Evolutionary conservation across 2,888 invertebrate genomes (phyloP), one percentile per base, ranked within the genome.

Genomic region (Plemyria rubiginata): DNA sequence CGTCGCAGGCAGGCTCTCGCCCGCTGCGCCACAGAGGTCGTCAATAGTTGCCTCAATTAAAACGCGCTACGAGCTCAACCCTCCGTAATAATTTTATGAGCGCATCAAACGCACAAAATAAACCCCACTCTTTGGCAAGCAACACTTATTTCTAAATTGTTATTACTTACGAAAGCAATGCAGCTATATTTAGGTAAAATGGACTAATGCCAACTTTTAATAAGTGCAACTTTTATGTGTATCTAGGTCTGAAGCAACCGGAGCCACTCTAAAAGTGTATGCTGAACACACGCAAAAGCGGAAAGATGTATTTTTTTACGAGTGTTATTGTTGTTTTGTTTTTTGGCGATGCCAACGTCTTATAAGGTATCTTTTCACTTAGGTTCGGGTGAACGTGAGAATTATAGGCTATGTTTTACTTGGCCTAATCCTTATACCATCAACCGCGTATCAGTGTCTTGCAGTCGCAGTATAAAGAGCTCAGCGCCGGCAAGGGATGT

Each of bases 121-220:
- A 72, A 63, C 64, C 65, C 63, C 65, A 75, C 74, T 73, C 78
- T 78, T 79, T 83, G 81, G 80, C 79, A 78, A 72, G 65, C 71
- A 66, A 65, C 70, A 66, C 70, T 74, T 74, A 73, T 71, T 70
- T 56, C 66, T 64, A 73, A 77, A 77, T 77, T 80, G 76, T 81
- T 85, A 78, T 82, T 80, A 79, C 75, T 73, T 72, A 74, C 72
- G 72, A 75, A 72, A 76, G 74, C 77, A 78, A 79, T 76, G 73
- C 74, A 73, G 74, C 77, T 76, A 77, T 80, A 80, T 83, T 84
- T 81, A 81, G 78, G 79, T 78, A 73, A 74, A 76, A 79, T 86
- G 86, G 85, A 87, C 75, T 75, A 70, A 74, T 82, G 87, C 88
- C 85, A 87, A 87, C 68, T 79, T 77, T 80, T 76, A 79, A 79